These are phyloP conservation scores for Acrossocheilus fasciatus DNA, from an alignment of 2,797 vertebrate species.

Conservation along the genomic window DNA sequence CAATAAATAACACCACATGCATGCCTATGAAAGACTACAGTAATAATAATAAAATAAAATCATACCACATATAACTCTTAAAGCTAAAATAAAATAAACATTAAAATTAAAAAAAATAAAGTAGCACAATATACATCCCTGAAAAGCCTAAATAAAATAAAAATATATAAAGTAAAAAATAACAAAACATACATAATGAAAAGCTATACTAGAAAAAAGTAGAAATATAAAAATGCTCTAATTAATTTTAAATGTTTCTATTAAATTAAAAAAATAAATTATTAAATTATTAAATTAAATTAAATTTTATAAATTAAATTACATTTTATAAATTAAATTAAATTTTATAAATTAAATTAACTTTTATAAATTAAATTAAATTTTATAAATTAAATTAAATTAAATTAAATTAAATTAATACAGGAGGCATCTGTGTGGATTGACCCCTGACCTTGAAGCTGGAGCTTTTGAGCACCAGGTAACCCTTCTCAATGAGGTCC, in stretches of 20 bases:
- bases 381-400: not conserved
- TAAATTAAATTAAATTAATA: not conserved
- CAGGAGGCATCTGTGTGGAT: not conserved
- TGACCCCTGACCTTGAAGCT: slow-evolving; percentile 87
- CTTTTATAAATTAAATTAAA: too few relatives aligned
- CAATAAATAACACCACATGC: not conserved
- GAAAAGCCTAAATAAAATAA: not conserved
- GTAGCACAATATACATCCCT: not conserved
- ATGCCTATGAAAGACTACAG: not conserved
- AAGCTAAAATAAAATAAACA: not conserved
- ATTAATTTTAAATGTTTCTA: not conserved
- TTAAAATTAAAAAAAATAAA: not conserved
- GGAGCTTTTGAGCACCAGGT: slow-evolving; percentile 96
- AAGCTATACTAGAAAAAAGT: not conserved
- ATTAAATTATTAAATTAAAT: too few relatives aligned
- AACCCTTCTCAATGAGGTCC: slow-evolving; percentile 96
- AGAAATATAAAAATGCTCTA: not conserved
- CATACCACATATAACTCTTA: not conserved
- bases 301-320: too few relatives aligned
- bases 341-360: not conserved
- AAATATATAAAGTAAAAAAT: not conserved
- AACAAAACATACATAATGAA: not conserved
- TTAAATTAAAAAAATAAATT: not conserved
- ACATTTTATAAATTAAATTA: too few relatives aligned
- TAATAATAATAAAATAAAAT: not conserved